phyloP scores from a whole-genome alignment of 1,140 invertebrate genomes.

The Drosophila tani region DNA sequence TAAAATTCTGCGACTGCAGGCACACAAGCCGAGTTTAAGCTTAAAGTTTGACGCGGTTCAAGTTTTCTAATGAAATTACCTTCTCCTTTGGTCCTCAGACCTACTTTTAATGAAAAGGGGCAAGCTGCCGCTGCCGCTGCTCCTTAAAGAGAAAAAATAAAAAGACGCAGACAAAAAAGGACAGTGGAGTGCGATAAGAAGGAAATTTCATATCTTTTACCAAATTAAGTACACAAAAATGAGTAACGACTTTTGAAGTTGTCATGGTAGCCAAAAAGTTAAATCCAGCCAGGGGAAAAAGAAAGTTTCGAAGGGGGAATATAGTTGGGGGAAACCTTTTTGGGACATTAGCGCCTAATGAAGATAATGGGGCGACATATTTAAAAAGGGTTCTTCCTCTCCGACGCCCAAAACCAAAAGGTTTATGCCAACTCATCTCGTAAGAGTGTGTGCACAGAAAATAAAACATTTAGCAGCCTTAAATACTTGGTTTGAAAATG shows the following conservation, averaged over 20 bases:
- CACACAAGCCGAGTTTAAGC: conserved; percentile 60
- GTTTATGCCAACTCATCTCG: conserved; percentile 64
- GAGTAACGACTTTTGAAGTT: conserved; percentile 84
- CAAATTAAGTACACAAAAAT: conserved; percentile 83
- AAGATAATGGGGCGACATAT: conserved; percentile 79
- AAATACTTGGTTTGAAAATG: too few species aligned
- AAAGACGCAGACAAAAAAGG: conserved; percentile 1
- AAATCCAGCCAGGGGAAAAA: conserved; percentile 39
- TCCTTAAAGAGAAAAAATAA: conserved; percentile 14
- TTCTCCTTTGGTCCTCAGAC: conserved; percentile 60
- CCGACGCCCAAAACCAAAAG: conserved; percentile 12
- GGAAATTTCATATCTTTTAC: conserved; percentile 71
- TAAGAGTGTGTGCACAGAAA: conserved; percentile 20
- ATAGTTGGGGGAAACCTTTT: conserved; percentile 48
- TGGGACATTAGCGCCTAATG: conserved; percentile 78
- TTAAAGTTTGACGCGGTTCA: conserved; percentile 84
- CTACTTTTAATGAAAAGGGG: conserved; percentile 73
- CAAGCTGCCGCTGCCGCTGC: conserved; percentile 46
- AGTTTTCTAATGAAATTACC: conserved; percentile 85
- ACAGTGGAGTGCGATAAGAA: conserved; percentile 58
- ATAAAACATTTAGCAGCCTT: not conserved
- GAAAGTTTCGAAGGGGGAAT: conserved; percentile 34
- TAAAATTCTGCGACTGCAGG: conserved; percentile 76
- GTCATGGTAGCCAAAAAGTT: conserved; percentile 62
- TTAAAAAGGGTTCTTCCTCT: conserved; percentile 55